phyloP scores from a whole-genome alignment of 1,140 invertebrate species.

The Scaptodrosophila lebanonensis region DNA sequence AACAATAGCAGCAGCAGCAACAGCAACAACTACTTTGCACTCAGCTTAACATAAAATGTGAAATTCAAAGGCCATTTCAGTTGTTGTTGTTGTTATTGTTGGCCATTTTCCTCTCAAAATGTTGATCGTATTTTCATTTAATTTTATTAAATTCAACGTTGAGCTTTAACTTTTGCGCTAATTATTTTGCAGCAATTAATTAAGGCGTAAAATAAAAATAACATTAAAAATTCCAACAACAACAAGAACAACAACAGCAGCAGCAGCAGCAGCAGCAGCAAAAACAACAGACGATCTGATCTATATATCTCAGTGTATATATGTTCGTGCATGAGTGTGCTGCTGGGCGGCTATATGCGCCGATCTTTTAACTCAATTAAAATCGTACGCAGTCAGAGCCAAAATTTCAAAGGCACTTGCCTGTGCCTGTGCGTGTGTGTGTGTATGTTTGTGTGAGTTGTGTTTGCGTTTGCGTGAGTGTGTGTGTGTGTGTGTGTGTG shows the following conservation, averaged over 20 bases:
- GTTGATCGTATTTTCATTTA: constrained; percentile 41
- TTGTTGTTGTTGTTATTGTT: not conserved
- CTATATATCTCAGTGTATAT: constrained; percentile 10
- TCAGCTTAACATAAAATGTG: constrained; percentile 2
- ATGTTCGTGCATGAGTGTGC: constrained; percentile 4
- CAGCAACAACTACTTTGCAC: no score
- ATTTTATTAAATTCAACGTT: constrained; percentile 51
- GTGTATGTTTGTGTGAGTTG: constrained; percentile 12
- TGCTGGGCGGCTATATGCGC: constrained; percentile 37
- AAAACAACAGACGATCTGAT: not conserved
- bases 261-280: constrained; percentile 20
- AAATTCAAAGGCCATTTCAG: not conserved
- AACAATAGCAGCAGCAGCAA: no score
- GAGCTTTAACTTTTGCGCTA: constrained; percentile 68
- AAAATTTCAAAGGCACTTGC: constrained; percentile 61
- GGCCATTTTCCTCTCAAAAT: not conserved
- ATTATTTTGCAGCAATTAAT: constrained; percentile 71
- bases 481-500: constrained; percentile 25
- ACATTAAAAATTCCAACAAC: constrained; percentile 33
- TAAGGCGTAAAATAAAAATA: constrained; percentile 61
- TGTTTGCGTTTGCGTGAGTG: constrained; percentile 18
- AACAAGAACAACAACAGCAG: constrained; percentile 6
- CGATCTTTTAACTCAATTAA: constrained; percentile 73
- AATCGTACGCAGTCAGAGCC: constrained; percentile 69
- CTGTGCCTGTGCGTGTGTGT: constrained; percentile 24